Evolutionary conservation across 2,113 vertebrate species (phyloP).

Genomic region (Eidolon helvum): DNA sequence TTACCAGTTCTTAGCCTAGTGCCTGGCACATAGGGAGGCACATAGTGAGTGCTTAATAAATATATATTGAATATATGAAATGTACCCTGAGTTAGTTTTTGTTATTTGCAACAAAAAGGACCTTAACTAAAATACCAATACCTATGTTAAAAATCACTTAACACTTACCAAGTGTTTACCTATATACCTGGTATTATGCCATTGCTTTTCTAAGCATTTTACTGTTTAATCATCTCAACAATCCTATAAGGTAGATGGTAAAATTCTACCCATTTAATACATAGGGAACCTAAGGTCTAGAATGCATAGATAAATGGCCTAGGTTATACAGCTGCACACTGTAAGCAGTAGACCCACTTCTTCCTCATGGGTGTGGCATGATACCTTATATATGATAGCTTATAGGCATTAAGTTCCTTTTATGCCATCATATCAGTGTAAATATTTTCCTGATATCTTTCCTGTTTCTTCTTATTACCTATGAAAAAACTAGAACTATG

Average conservation of each 20-base stretch:
- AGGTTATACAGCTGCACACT: neutral
- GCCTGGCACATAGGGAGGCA: neutral
- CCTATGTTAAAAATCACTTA: neutral
- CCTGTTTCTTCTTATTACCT: neutral
- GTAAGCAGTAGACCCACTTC: neutral
- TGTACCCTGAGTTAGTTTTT: neutral
- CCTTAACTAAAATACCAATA: neutral
- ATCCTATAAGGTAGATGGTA: neutral
- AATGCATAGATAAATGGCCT: neutral
- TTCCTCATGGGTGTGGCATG: neutral
- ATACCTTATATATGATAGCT: neutral
- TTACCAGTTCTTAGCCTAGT: neutral
- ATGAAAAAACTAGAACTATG: conserved; percentile 3
- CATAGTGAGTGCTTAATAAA: neutral
- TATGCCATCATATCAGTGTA: neutral
- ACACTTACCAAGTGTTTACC: neutral
- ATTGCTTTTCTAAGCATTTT: neutral
- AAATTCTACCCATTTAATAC: neutral
- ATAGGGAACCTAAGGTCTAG: neutral
- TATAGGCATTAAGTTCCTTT: neutral
- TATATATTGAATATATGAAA: neutral
- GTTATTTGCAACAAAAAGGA: neutral
- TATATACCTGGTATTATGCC: neutral
- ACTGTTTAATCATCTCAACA: neutral
- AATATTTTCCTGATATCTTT: conserved; percentile 8